Evolutionary conservation across 2,113 vertebrate genomes (phyloP).

Genomic region (Anas platyrhynchos): DNA sequence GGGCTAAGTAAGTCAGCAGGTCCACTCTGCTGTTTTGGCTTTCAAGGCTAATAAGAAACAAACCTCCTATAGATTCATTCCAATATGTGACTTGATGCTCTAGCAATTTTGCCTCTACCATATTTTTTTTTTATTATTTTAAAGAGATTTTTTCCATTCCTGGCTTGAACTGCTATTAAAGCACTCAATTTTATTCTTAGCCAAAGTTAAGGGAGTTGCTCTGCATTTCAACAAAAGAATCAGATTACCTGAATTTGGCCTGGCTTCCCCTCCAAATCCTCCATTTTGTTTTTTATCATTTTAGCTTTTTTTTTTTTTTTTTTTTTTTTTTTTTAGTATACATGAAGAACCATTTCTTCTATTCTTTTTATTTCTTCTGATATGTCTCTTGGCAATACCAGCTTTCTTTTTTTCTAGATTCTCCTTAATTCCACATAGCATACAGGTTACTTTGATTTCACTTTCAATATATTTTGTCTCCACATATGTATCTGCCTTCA

Average conservation of each 20-base stretch:
- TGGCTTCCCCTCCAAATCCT: background rate
- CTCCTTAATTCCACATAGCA: background rate
- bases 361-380: background rate
- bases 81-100: background rate
- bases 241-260: background rate
- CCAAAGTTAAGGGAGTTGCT: background rate
- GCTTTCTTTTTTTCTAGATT: background rate
- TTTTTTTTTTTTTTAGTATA: background rate
- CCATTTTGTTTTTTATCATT: background rate
- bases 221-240: background rate
- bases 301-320: background rate
- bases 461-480: background rate
- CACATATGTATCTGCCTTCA: background rate
- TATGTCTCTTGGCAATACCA: background rate
- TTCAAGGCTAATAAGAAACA: background rate
- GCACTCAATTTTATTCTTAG: background rate
- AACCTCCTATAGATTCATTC: background rate
- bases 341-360: background rate
- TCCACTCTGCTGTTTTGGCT: background rate
- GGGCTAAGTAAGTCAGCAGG: background rate
- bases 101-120: background rate
- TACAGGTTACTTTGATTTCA: background rate
- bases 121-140: background rate
- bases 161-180: background rate
- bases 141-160: background rate